A percentile compares a stretch with the other conserved stretches of the same genome.
Evolutionary conservation across 2,797 vertebrate species (phyloP).

Genomic region (Pseudochromis fuscus): DNA sequence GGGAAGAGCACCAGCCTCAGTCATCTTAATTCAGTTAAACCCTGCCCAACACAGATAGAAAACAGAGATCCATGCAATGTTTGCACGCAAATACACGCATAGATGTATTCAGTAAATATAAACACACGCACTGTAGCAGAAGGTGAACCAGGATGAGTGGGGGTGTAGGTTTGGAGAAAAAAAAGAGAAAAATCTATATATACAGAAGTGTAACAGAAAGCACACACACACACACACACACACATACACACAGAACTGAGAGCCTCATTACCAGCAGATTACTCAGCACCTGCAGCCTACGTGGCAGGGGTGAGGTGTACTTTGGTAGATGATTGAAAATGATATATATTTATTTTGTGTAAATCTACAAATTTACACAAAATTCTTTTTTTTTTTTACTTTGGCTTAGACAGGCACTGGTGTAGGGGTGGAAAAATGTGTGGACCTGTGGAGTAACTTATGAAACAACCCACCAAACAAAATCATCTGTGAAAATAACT

Average conservation of each 20-base stretch:
- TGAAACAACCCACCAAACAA: too few relatives aligned
- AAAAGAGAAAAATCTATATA: not conserved
- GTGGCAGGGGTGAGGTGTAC: too few relatives aligned
- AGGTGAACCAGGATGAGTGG: not conserved
- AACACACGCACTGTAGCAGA: not conserved
- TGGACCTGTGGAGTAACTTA: too few relatives aligned
- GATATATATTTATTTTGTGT: too few relatives aligned
- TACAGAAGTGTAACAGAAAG: not conserved
- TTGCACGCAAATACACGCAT: conserved; percentile 19
- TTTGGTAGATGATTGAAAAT: too few relatives aligned
- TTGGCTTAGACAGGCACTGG: too few relatives aligned
- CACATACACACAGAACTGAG: conserved; percentile 34
- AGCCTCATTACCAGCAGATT: conserved; percentile 71
- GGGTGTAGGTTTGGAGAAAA: not conserved
- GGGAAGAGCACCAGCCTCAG: conserved; percentile 78
- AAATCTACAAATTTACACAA: too few relatives aligned
- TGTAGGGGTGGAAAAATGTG: too few relatives aligned
- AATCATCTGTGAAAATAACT: too few relatives aligned
- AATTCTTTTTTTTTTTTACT: too few relatives aligned
- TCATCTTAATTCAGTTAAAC: conserved; percentile 82
- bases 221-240: conserved; percentile 7
- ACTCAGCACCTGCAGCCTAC: conserved; percentile 66
- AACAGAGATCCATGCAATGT: conserved; percentile 29
- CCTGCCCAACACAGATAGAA: conserved; percentile 56
- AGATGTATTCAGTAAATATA: not conserved